Base-by-base conservation (phyloP, 2,113 vertebrate genomes). In the Tetrao urogallus region DNA sequence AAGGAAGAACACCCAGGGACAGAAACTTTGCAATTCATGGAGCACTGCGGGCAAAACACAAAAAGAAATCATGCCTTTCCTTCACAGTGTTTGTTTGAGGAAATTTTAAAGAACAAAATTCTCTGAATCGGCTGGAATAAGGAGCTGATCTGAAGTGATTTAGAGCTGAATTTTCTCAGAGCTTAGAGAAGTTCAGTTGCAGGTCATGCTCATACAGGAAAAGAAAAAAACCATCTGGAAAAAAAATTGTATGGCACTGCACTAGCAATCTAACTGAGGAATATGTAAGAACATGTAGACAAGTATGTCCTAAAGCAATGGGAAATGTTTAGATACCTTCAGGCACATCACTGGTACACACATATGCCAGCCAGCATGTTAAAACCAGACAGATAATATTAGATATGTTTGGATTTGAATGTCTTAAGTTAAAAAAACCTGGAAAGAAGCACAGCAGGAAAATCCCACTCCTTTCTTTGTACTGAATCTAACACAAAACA, bases 251-350 rank as follows among this genome's bases (percentile, higher is more conserved):
- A 42, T 47, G 82, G 71, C 63, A 70, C 36, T 87, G 64, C 28
- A 89, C 73, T 70, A 90, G 60, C 45, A 76, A 12, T 52, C 82
- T 72, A 75, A 43, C n/a, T 45, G 52, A 58, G 90, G 43, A 84
- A 81, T 85, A 89, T 85, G 75, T 87, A 92, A 87, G 89, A 89
- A 94, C 85, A 91, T 11, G 89, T 63, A 94, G 56, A 61, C 60
- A 77, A 89, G 25, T 76, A 93, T 38, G 64, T 66, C 50, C 67
- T 88, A 50, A 87, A 93, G 79, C 22, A 34, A 92, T 87, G 25
- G 34, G 27, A 82, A 91, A 82, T 56, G 9, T 85, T 88, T 89
- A 85, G 40, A 87, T 86, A 87, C 79, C 82, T 89, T 74, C 71
- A 81, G 91, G 82, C 85, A 92, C 28, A 60, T 34, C 56, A 74